A percentile compares a stretch with the other conserved stretches of the same genome.
phyloP scores from a whole-genome alignment of 2,113 vertebrate genomes.

The Felis chaus region DNA sequence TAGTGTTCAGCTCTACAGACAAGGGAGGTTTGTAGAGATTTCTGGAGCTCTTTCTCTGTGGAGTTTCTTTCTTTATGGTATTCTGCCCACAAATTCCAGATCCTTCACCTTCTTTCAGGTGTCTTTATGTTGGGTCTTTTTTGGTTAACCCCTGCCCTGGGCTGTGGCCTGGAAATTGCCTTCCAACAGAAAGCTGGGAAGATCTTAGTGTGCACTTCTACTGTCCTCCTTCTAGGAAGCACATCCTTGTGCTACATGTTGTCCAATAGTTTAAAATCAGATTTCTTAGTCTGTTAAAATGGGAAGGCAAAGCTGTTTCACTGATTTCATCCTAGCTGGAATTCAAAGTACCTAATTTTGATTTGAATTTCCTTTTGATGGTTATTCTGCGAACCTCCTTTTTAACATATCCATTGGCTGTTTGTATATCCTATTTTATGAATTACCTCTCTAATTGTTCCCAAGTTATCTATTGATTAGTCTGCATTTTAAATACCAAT shows the following conservation, averaged over 20 bases:
- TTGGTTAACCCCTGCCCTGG: neutral
- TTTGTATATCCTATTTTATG: neutral
- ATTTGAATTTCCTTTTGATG: conserved; percentile 2
- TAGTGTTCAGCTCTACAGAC: neutral
- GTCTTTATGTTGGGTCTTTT: neutral
- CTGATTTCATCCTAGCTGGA: neutral
- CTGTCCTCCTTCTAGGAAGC: neutral
- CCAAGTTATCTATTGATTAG: neutral
- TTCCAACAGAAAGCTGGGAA: neutral
- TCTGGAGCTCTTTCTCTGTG: neutral
- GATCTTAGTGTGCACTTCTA: neutral
- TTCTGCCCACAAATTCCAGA: neutral
- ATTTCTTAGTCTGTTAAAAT: neutral
- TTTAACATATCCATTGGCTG: neutral
- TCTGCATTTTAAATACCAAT: neutral
- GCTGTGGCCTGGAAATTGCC: neutral
- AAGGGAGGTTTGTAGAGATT: neutral
- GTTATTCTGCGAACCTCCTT: neutral
- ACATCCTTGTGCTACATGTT: neutral
- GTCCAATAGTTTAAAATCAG: neutral
- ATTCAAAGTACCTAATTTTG: neutral
- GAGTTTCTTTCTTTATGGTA: neutral
- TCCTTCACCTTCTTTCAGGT: neutral
- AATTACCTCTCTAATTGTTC: neutral
- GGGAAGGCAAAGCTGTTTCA: neutral